Base-by-base conservation (phyloP, 2,113 vertebrate genomes). In the Erythrolamprus reginae region DNA sequence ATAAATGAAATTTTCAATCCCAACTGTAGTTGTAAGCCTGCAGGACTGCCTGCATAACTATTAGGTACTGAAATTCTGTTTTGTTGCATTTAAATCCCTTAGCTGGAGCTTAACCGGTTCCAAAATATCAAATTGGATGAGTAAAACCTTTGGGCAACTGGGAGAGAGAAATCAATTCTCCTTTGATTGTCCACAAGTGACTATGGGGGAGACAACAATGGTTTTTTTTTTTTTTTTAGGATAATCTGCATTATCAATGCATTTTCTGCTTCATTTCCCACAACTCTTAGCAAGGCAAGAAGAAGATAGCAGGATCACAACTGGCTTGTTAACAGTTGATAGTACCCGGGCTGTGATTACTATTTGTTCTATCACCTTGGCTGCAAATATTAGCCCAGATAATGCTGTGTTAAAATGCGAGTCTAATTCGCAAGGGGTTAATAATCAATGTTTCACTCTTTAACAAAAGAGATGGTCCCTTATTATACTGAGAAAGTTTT, bases 401-500 rank as follows among this genome's bases (percentile, higher is more conserved):
- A 92, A 93, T 1, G 51, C 83, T 58, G 93, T 92, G 92, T 94
- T 95, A 93, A 94, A 96, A 94, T 77, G 58, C 90, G 94, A 90
- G 87, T 87, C 90, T 96, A 95, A 95, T 95, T 95, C 90, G 95
- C 91, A 97, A 97, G 97, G 97, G 97, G 97, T 98, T 98, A 98
- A 98, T 96, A 96, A 96, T 97, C 97, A 97, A 97, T 96, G 96
- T 96, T 96, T 96, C 96, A 95, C 96, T 94, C 92, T 96, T 96
- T 96, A 97, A 98, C 97, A 98, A 98, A 97, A 96, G 97, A 97
- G 96, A 97, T 96, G 96, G 97, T 97, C 97, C 98, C 98, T 98
- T 98, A 98, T 99, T 98, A 98, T 98, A 98, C 96, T 96, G 97
- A 96, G 97, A 98, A 98, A 97, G 96, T 98, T 98, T 98, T 96